Conservation (phyloP, 2,797 vertebrate species). For the Gymnocypris eckloni region DNA sequence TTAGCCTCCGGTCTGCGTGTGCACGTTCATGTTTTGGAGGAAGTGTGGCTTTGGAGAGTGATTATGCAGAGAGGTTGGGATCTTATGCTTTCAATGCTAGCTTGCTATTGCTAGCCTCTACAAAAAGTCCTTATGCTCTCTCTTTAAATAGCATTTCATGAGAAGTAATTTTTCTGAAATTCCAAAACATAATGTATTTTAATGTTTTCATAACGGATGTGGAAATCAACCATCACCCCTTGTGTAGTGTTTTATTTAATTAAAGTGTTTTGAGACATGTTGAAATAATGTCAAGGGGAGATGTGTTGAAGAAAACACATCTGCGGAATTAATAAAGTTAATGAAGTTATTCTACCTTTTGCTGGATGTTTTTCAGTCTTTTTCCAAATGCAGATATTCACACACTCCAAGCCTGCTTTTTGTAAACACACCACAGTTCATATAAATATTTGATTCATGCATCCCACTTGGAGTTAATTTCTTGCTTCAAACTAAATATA, state of each 20-base stretch:
- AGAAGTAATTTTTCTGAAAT: not conserved
- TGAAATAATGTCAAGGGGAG: not conserved
- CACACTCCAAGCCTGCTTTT: not conserved
- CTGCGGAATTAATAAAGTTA: constrained; percentile 11
- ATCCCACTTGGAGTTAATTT: not conserved
- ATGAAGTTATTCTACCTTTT: constrained; percentile 22
- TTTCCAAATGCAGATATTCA: constrained; percentile 21
- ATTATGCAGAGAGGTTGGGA: not conserved
- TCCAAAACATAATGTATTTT: not conserved
- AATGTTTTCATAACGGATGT: constrained; percentile 13
- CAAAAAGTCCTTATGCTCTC: not conserved
- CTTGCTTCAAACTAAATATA: constrained; percentile 20
- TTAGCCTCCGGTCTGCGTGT: too few relatives aligned
- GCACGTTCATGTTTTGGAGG: not conserved
- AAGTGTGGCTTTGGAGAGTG: not conserved
- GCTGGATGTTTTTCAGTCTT: not conserved
- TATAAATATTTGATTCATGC: constrained; percentile 29
- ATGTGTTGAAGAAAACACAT: constrained; percentile 17
- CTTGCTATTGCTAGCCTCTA: not conserved
- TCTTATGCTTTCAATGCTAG: not conserved
- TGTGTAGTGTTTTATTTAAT: constrained; percentile 13
- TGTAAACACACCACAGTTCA: constrained; percentile 34
- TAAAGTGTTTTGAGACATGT: not conserved
- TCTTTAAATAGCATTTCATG: not conserved
- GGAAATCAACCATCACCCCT: constrained; percentile 3